Evolutionary conservation across 1,140 invertebrate species (phyloP).

Genomic region (Ceratina calcarata): DNA sequence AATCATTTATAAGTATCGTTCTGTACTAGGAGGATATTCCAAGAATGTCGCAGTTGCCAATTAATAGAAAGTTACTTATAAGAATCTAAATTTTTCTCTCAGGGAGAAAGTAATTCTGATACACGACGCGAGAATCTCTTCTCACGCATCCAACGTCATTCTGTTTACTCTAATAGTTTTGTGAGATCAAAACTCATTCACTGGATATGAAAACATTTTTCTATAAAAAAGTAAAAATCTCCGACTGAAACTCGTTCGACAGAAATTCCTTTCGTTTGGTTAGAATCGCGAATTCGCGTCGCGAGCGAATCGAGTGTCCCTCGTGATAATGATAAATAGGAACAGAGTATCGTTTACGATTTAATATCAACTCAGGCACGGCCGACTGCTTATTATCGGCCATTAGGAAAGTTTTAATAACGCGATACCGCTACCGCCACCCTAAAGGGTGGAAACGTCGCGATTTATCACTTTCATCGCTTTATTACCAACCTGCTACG

Average conservation of each 20-base stretch:
- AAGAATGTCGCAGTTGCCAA: background rate
- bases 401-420: slow-evolving; percentile 71
- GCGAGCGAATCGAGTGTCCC: slow-evolving; percentile 42
- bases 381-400: slow-evolving; percentile 67
- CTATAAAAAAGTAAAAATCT: background rate
- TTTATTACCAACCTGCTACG: slow-evolving; percentile 63
- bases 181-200: no score
- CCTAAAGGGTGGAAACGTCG: slow-evolving; percentile 56
- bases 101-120: background rate
- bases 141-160: no score
- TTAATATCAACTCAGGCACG: slow-evolving; percentile 69
- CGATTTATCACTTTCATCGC: slow-evolving; percentile 70
- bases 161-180: no score
- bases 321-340: slow-evolving; percentile 72
- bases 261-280: slow-evolving; percentile 29
- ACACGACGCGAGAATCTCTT: no score
- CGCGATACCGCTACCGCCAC: slow-evolving; percentile 58
- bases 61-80: background rate
- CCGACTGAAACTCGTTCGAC: slow-evolving; percentile 39
- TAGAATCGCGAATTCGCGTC: slow-evolving; percentile 41
- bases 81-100: background rate
- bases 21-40: background rate
- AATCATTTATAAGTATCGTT: background rate
- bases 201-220: background rate
- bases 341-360: slow-evolving; percentile 64